phyloP scores from a whole-genome alignment of 2,888 invertebrate genomes.

The Acleris emargana region DNA sequence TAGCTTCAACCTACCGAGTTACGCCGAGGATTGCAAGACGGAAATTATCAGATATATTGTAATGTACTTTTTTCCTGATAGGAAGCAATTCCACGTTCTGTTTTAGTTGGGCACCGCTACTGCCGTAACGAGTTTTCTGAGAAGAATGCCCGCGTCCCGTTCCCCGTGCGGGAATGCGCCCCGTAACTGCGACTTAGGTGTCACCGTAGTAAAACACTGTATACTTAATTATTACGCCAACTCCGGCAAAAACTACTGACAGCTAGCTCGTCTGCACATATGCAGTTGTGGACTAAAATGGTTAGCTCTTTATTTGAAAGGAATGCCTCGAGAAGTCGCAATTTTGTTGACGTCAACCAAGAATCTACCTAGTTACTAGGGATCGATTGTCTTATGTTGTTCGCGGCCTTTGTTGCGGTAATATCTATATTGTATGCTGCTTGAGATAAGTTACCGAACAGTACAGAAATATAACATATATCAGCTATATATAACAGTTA shows the following conservation, averaged over 20 bases:
- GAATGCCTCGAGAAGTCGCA: conserved; percentile 3
- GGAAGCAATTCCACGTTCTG: conserved; percentile 34
- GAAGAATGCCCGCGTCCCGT: conserved; percentile 30
- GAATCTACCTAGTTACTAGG: too few relatives aligned
- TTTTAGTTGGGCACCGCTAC: conserved; percentile 34
- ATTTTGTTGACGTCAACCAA: too few relatives aligned
- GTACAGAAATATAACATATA: background rate
- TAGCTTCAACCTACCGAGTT: background rate
- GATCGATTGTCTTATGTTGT: too few relatives aligned
- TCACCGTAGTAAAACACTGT: conserved; percentile 25
- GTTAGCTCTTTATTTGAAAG: background rate
- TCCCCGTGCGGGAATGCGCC: conserved; percentile 18
- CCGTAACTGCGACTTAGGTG: conserved; percentile 30
- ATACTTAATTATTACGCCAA: conserved; percentile 32
- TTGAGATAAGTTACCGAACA: background rate
- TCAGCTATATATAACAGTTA: background rate
- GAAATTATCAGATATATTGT: conserved; percentile 30
- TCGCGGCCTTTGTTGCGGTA: too few relatives aligned
- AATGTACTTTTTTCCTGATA: conserved; percentile 32
- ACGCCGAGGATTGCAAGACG: conserved; percentile 13
- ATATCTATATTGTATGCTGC: too few relatives aligned
- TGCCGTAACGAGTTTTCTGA: conserved; percentile 33
- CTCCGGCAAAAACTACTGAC: conserved; percentile 25
- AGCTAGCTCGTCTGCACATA: conserved; percentile 10
- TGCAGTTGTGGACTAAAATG: conserved; percentile 1